Base-by-base conservation (phyloP, 2,113 vertebrate species). In the Cololabis saira region DNA sequence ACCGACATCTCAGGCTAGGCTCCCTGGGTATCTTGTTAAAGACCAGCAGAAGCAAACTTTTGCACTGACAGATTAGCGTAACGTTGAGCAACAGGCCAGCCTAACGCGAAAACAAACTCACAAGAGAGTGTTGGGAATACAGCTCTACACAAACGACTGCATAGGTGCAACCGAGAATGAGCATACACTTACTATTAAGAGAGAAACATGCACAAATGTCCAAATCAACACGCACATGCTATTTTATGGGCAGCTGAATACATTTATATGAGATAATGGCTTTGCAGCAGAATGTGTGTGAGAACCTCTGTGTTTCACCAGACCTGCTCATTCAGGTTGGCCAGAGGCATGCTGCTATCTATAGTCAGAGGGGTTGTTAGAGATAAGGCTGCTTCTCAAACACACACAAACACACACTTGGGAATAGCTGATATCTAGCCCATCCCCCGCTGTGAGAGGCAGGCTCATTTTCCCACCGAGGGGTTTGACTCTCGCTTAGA, bases 1-100 rank as follows among this genome's bases (percentile, higher is more conserved):
- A 82, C 17, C 1, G 71, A 74, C 53, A 58, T 65, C 56, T 70
- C 60, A 0, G 48, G 41, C 43, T 64, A 48, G 37, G 33, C 65
- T 85, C 84, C 62, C 78, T 9, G 41, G 80, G 55, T 10, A 51
- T 57, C 70, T 86, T 85, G 79, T 84, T 87, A 84, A 87, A 78
- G 77, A 78, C 74, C 77, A 78, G 73, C 10, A 9, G 65, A 58
- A 69, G 72, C 67, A 65, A 81, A 88, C 53, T 50, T 61, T 52
- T 63, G 5, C 58, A 54, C 70, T 55, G 65, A 74, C 57, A 14
- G 64, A 70, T 56, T 41, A 41, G 45, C 72, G 24, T 27, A 40
- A 62, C 1, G 8, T 11, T 37, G 33, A 59, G 57, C 57, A 74
- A 59, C 43, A 18, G 52, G 52, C 51, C 30, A 59, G 6, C 2